Percentiles rank a stretch among this genome's conserved stretches.
These are phyloP conservation scores for Zoanthus gigantus DNA, from an alignment of 92 coral and sea anemone genomes.

Conservation along the genomic window DNA sequence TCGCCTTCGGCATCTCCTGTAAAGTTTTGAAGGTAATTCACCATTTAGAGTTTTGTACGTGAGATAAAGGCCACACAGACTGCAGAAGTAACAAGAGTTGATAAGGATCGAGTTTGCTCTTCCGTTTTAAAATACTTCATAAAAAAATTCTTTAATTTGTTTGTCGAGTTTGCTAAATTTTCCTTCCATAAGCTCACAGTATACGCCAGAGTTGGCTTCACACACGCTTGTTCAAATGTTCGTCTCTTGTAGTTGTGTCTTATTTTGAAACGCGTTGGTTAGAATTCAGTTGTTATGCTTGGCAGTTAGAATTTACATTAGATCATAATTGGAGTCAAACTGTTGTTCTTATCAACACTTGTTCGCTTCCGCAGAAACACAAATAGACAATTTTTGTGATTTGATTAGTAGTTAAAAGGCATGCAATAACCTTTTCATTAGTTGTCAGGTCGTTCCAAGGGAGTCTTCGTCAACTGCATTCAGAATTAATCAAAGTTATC, in stretches of 20 bases:
- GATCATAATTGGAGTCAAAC: neutral
- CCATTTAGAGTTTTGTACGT: slow-evolving; percentile 28
- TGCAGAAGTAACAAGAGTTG: slow-evolving; percentile 54
- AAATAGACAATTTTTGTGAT: neutral
- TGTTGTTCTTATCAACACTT: slow-evolving; percentile 42
- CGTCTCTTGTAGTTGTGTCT: slow-evolving; percentile 33
- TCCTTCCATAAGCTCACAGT: slow-evolving; percentile 74
- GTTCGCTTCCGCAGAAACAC: slow-evolving; percentile 43
- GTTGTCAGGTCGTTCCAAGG: neutral
- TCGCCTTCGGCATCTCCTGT: slow-evolving; percentile 34
- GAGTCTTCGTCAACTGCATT: neutral
- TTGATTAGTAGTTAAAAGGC: slow-evolving; percentile 23
- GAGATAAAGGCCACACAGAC: neutral
- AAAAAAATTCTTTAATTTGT: neutral
- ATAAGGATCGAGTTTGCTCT: slow-evolving; percentile 18
- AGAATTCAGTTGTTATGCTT: slow-evolving; percentile 18
- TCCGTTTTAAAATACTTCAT: slow-evolving; percentile 7
- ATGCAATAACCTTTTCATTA: neutral
- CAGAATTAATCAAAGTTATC: too few species aligned
- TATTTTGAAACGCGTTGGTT: slow-evolving; percentile 13
- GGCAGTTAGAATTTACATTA: slow-evolving; percentile 10
- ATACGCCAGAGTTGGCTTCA: slow-evolving; percentile 50
- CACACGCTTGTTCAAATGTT: neutral
- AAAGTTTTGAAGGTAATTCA: slow-evolving; percentile 29
- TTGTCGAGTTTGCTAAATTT: slow-evolving; percentile 48